Evolutionary conservation across 2,888 invertebrate species (phyloP), one percentile per base, ranked within the genome.

Genomic region (Brachyptera putata): DNA sequence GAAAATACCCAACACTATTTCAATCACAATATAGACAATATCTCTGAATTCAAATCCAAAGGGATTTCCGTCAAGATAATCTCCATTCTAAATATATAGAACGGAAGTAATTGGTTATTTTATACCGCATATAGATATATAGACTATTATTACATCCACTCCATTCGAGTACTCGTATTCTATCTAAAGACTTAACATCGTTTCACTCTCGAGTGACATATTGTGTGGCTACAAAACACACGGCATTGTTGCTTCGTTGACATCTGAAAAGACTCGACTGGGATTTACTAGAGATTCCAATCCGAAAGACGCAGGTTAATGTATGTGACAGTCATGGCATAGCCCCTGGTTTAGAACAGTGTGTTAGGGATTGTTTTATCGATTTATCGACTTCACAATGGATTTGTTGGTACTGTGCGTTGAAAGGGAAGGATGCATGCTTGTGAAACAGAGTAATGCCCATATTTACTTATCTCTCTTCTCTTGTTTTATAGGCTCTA

Each of bases 251-350:
- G 43, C 4, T 11, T 43, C 4, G 30, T 2, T 43, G 43, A 43
- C 43, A 43, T 16, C 43, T 43, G 16, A n/a, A 43, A 43, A 43
- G 43, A 43, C 43, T 21, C 18, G 21, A n/a, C 22, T 9, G 48
- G 13, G 34, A 24, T 58, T 25, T 37, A 25, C 50, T 49, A 58
- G 58, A 58, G 50, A 58, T 58, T 58, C 50, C 50, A 58, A 36
- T 34, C 36, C 58, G 18, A 46, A 50, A 48, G 34, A 34, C 48
- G 56, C 36, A 21, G 34, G 58, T 22, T 50, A 50, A 58, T 58
- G 50, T 50, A 58, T 58, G 46, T 21, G 30, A 36, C 57, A 41
- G 57, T 16, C 18, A 11, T 43, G 18, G 7, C 11, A 30, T 7
- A 30, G 30, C 30, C 11, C 30, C 11, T 30, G 11, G 57, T 41